Evolutionary conservation across 2,797 vertebrate genomes (phyloP).

Genomic region (Setipinna tenuifilis): DNA sequence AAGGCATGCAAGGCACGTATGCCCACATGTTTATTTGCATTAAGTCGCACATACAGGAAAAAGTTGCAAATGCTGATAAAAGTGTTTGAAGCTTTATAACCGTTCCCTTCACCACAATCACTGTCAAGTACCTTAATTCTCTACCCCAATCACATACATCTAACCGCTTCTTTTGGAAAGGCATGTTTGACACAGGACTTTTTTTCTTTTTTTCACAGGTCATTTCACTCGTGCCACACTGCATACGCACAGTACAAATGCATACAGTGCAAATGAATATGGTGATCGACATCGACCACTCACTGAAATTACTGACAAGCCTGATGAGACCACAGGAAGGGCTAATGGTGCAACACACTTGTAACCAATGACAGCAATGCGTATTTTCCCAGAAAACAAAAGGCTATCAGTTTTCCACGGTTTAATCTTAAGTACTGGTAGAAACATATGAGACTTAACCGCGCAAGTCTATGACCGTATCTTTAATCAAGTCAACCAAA

Average conservation of each 20-base stretch:
- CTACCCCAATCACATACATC: background rate
- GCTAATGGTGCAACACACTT: background rate
- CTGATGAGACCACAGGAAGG: background rate
- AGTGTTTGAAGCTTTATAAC: background rate
- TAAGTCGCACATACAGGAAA: background rate
- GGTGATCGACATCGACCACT: background rate
- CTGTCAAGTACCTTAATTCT: too few relatives aligned
- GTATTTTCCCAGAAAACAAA: background rate
- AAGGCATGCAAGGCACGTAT: background rate
- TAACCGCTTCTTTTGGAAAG: background rate
- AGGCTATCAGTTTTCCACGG: background rate
- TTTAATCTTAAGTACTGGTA: background rate
- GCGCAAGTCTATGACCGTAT: background rate
- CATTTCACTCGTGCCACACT: background rate
- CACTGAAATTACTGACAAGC: background rate
- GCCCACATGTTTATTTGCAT: background rate
- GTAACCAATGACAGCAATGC: background rate
- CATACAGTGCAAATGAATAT: background rate
- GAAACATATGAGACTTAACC: background rate
- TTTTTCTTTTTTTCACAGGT: background rate
- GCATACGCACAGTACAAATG: background rate
- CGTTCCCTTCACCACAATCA: background rate
- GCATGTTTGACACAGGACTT: background rate
- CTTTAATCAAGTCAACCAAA: background rate
- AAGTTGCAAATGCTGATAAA: background rate